A percentile compares a stretch with the other conserved stretches of the same genome.
These are phyloP conservation scores for Cardiocondyla obscurior DNA, from an alignment of 1,140 invertebrate species.

Conservation along the genomic window DNA sequence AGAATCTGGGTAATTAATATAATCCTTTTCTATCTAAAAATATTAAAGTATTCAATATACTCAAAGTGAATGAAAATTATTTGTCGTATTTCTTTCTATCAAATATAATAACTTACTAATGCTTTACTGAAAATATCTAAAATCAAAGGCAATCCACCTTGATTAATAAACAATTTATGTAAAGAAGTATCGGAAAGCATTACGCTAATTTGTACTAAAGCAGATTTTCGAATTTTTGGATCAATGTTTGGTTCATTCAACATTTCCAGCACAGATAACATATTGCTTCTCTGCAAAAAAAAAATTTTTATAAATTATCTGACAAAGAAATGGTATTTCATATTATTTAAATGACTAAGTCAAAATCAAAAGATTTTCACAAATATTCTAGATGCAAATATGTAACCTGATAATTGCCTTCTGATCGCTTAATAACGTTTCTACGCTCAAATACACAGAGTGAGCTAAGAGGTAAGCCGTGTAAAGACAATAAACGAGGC, in stretches of 20 bases:
- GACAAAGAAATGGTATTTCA: background rate
- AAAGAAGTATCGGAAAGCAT: constrained; percentile 85
- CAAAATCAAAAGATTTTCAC: background rate
- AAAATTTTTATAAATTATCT: constrained; percentile 36
- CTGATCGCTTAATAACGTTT: constrained; percentile 62
- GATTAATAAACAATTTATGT: constrained; percentile 83
- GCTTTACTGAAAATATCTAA: constrained; percentile 78
- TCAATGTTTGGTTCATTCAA: constrained; percentile 81
- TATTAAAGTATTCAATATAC: background rate
- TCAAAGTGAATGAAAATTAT: background rate
- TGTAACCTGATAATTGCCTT: constrained; percentile 78
- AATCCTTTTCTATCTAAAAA: constrained; percentile 85
- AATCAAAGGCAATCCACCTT: constrained; percentile 82
- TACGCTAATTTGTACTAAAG: constrained; percentile 85
- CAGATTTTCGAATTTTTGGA: constrained; percentile 85
- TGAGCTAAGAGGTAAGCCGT: constrained; percentile 79
- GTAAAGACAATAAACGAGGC: constrained; percentile 82
- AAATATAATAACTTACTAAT: constrained; percentile 69
- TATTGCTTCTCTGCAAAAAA: constrained; percentile 71
- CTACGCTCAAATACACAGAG: constrained; percentile 79
- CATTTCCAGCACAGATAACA: constrained; percentile 78
- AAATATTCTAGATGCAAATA: constrained; percentile 39
- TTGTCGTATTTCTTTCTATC: background rate
- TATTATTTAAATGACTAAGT: background rate
- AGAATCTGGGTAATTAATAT: constrained; percentile 87